Evolutionary conservation across 2,113 vertebrate genomes (phyloP).

Genomic region (Oceanodroma tethys): DNA sequence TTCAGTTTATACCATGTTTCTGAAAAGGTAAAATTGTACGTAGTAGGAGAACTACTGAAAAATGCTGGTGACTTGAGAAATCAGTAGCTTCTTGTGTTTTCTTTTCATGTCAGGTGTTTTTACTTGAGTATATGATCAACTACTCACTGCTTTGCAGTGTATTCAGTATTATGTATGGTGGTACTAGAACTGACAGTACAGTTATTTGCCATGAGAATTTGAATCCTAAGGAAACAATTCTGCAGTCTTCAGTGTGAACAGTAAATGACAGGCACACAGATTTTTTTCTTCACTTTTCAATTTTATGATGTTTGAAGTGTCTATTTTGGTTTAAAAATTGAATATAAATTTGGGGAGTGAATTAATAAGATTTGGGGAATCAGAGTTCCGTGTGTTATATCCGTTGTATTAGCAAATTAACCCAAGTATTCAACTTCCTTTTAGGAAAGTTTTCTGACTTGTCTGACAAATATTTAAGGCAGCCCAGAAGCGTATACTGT

Average conservation of each 20-base stretch:
- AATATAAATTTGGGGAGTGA: not conserved
- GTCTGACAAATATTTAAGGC: not conserved
- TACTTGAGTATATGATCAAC: not conserved
- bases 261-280: not conserved
- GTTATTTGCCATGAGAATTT: not conserved
- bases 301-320: not conserved
- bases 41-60: not conserved
- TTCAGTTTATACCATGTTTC: not conserved
- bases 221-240: not conserved
- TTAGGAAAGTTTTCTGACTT: not conserved
- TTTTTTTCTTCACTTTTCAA: not conserved
- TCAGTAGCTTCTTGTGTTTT: not conserved
- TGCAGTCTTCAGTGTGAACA: not conserved
- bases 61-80: not conserved
- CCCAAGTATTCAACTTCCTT: not conserved
- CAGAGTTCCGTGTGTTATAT: accelerated
- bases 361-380: not conserved
- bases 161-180: not conserved
- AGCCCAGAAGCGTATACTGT: not conserved
- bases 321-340: not conserved
- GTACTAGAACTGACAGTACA: not conserved
- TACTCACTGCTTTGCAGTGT: not conserved
- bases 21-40: not conserved
- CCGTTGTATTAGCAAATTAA: not conserved
- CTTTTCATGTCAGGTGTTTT: not conserved